phyloP scores from a whole-genome alignment of 2,888 invertebrate genomes.

The Sphaerophoria taeniata region DNA sequence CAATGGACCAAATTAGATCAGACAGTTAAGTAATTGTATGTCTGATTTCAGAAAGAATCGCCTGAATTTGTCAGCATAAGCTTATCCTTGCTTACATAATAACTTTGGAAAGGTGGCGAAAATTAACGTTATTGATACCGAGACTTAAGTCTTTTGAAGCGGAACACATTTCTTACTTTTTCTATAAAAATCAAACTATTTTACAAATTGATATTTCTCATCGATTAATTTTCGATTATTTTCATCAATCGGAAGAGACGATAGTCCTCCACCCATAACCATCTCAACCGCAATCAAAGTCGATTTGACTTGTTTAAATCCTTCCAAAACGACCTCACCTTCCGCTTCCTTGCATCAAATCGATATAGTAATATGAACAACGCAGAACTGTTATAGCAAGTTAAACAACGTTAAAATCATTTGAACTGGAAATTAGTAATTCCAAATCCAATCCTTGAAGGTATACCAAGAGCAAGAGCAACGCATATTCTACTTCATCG shows the following conservation, averaged over 20 bases:
- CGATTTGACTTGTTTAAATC: constrained; percentile 5
- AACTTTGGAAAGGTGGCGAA: no score
- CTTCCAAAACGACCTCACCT: not conserved
- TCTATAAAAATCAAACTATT: constrained; percentile 21
- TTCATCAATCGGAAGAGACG: not conserved
- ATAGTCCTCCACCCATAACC: constrained; percentile 26
- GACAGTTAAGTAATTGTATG: no score
- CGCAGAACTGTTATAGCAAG: not conserved
- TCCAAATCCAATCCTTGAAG: constrained; percentile 21
- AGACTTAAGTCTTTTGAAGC: no score
- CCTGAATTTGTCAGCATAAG: no score
- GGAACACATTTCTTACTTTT: not conserved
- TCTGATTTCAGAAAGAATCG: no score
- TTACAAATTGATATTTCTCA: constrained; percentile 16
- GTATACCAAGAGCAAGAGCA: not conserved
- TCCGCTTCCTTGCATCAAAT: not conserved
- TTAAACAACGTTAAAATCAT: constrained; percentile 35
- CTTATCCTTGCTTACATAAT: no score
- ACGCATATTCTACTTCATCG: constrained; percentile 7
- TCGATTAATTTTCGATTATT: not conserved
- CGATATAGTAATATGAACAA: not conserved
- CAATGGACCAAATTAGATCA: no score
- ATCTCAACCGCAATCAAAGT: constrained; percentile 25
- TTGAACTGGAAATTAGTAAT: constrained; percentile 40
- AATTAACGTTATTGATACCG: no score